phyloP scores from a whole-genome alignment of 1,140 invertebrate genomes.

The Oscheius sp. region DNA sequence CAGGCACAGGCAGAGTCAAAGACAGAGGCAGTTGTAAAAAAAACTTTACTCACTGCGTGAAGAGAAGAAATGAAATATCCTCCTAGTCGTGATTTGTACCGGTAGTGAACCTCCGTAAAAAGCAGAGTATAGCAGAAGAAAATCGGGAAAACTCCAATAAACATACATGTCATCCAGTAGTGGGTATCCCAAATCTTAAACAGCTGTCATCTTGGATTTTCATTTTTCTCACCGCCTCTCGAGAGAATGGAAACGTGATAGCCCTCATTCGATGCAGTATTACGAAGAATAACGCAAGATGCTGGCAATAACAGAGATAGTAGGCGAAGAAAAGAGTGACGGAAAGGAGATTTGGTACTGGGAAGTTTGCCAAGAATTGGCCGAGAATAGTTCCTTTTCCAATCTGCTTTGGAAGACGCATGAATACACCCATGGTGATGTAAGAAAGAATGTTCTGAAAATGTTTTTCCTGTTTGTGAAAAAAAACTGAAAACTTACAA shows the following conservation, averaged over 20 bases:
- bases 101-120: neutral
- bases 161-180: neutral
- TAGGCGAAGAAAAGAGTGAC: neutral
- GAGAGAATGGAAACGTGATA: neutral
- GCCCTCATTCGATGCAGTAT: neutral
- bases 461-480: neutral
- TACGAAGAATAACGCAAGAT: neutral
- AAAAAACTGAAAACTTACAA: neutral
- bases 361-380: neutral
- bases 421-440: neutral
- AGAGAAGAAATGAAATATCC: too few relatives aligned
- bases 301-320: neutral
- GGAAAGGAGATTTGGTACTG: neutral
- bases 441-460: neutral
- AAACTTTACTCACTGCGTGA: too few relatives aligned
- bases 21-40: too few relatives aligned
- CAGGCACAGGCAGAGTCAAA: too few relatives aligned
- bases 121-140: neutral
- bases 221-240: neutral
- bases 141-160: neutral
- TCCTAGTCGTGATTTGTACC: neutral
- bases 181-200: slow-evolving; percentile 4
- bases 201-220: neutral
- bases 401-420: neutral
- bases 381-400: neutral